These are phyloP conservation scores for Tenthredo scrophulariae DNA, from an alignment of 2,888 invertebrate species.

Conservation along the genomic window DNA sequence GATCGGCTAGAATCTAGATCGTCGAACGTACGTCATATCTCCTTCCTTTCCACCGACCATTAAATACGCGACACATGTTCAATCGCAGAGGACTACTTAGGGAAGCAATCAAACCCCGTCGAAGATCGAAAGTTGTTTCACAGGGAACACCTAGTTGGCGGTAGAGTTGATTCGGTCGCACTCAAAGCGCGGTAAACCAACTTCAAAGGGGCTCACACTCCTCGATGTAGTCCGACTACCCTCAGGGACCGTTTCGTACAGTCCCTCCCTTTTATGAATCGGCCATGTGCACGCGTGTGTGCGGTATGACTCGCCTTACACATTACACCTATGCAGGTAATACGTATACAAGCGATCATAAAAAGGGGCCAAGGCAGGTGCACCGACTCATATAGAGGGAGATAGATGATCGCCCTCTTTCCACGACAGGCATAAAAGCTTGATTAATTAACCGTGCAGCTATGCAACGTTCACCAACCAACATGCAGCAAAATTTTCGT, in stretches of 20 bases:
- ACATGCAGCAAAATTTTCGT: not conserved
- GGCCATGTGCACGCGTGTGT: not conserved
- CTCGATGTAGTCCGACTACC: constrained; percentile 14
- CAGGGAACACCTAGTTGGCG: constrained; percentile 18
- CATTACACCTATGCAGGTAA: not conserved
- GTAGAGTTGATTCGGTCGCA: constrained; percentile 25
- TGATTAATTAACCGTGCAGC: constrained; percentile 19
- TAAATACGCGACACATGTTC: not conserved
- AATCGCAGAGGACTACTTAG: not conserved
- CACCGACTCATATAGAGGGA: not conserved
- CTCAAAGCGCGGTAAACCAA: constrained; percentile 38
- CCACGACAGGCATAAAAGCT: constrained; percentile 22
- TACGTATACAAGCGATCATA: not conserved
- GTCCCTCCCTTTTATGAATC: not conserved
- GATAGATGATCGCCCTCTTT: not conserved
- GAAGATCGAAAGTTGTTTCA: not conserved
- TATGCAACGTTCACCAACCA: constrained; percentile 1
- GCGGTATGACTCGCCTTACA: not conserved
- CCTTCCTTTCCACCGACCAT: not conserved
- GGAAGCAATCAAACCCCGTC: constrained; percentile 15
- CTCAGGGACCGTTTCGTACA: not conserved
- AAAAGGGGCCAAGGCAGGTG: constrained; percentile 13
- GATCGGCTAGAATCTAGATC: not conserved
- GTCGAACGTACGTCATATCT: not conserved
- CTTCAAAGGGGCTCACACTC: constrained; percentile 31